A percentile compares a stretch with the other conserved stretches of the same genome.
Conservation (phyloP, 2,113 vertebrate species). For the Cavia aperea region DNA sequence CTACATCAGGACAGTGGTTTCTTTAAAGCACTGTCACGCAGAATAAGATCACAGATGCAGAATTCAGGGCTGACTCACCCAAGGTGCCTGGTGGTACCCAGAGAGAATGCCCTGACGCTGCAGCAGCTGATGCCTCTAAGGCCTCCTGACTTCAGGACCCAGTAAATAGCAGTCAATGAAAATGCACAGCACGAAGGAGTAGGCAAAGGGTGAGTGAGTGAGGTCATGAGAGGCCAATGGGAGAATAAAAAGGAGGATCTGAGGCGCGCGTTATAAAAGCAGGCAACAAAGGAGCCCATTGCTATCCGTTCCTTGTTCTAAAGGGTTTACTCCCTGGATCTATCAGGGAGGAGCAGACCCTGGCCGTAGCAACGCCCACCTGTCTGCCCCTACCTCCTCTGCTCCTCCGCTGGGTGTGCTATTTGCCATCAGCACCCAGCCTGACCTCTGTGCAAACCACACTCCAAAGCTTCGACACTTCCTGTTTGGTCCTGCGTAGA, state of each 20-base stretch:
- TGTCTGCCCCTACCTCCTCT: accelerated
- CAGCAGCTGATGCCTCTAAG: accelerated
- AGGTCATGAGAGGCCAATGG: background rate
- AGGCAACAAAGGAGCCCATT: background rate
- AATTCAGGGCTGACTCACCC: accelerated
- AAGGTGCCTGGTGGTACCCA: accelerated
- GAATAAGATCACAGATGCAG: too few species aligned
- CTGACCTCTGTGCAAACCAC: background rate
- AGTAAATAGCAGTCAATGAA: background rate
- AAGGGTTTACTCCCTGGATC: background rate
- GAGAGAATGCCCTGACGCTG: accelerated
- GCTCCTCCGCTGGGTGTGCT: accelerated
- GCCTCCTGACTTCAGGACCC: background rate
- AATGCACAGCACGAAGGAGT: background rate
- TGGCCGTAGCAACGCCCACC: background rate
- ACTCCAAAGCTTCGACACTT: accelerated
- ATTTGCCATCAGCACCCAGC: background rate
- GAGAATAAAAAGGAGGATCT: background rate
- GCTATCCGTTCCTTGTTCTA: background rate
- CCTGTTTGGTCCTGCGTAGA: background rate
- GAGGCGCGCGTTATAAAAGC: background rate
- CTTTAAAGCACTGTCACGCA: background rate
- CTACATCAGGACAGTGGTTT: background rate
- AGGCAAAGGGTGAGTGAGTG: background rate
- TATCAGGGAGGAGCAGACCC: background rate